phyloP scores from a whole-genome alignment of 2,888 invertebrate genomes.

The Volucella bombylans region DNA sequence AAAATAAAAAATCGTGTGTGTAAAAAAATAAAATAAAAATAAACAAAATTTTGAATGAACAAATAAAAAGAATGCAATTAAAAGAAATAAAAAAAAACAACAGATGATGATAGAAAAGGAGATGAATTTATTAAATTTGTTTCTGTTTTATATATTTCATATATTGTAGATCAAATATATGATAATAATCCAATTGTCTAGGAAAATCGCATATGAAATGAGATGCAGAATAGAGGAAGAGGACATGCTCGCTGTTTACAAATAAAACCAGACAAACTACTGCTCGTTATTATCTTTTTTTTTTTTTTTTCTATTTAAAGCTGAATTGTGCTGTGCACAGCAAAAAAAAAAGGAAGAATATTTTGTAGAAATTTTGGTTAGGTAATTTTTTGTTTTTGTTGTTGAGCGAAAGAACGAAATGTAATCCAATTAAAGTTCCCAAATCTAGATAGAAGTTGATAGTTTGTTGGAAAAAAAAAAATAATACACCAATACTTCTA shows the following conservation, averaged over 20 bases:
- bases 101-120: constrained; percentile 14
- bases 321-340: constrained; percentile 33
- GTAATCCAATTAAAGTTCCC: constrained; percentile 43
- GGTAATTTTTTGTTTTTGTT: background rate
- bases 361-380: constrained; percentile 33
- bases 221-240: constrained; percentile 64
- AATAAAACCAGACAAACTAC: constrained; percentile 82
- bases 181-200: constrained; percentile 39
- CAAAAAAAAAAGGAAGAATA: background rate
- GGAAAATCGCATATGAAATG: constrained; percentile 46
- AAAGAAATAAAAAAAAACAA: constrained; percentile 62
- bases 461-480: constrained; percentile 3
- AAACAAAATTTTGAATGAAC: constrained; percentile 76
- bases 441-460: constrained; percentile 39
- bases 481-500: constrained; percentile 15
- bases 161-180: constrained; percentile 37
- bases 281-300: constrained; percentile 32
- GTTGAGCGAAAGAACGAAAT: constrained; percentile 12
- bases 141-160: constrained; percentile 27
- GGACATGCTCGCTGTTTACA: constrained; percentile 81
- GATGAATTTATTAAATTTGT: constrained; percentile 25
- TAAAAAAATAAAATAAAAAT: constrained; percentile 61
- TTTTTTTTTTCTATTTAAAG: constrained; percentile 40
- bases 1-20: constrained; percentile 60
- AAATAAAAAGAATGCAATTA: constrained; percentile 75